Base-by-base conservation (phyloP, 2,888 invertebrate genomes). In the Tipula confusa region DNA sequence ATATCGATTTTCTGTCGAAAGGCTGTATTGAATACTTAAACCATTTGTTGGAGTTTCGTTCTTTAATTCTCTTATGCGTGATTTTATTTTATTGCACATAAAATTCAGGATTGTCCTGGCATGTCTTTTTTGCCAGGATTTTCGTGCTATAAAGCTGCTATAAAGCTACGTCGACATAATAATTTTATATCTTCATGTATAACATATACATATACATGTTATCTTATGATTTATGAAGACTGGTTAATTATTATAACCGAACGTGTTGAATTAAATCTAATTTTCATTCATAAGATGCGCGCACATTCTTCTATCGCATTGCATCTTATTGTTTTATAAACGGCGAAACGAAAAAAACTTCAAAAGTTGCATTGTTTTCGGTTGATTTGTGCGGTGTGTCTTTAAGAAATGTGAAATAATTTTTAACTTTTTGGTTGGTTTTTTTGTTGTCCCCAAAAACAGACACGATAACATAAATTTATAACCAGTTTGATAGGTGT, bases 401-500 rank as follows among this genome's bases (percentile, higher is more conserved):
- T 64, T 64, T 64, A 24, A 18, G 24, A 18, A 43, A 43, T 24
- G 24, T 9, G 64, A 64, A 64, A 64, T 64, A 24, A 11, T 64
- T 64, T 24, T 64, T 18, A 33, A 1, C 43, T 43, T 43, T 15
- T n/a, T n/a, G n/a, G n/a, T n/a, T 5, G 15, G 1, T 64, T 64
- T 24, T 64, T 64, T 24, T 64, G 24, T 64, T 7, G 64, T 64
- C 64, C 64, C 9, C 24, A 64, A 64, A 64, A 15, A 6, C 43
- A 43, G 15, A 11, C 15, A 15, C 43, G 15, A 43, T 15, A 43
- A 1, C 5, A 43, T 64, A 24, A 24, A 64, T 64, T 9, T 64
- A 64, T 64, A 64, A 64, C 64, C 64, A 24, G 64, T 64, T 64
- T 64, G 64, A 64, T 64, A 64, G 24, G 64, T 64, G 64, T 64